These are phyloP conservation scores for Caenorhabditis latens DNA, from an alignment of 1,140 invertebrate genomes.

Conservation along the genomic window DNA sequence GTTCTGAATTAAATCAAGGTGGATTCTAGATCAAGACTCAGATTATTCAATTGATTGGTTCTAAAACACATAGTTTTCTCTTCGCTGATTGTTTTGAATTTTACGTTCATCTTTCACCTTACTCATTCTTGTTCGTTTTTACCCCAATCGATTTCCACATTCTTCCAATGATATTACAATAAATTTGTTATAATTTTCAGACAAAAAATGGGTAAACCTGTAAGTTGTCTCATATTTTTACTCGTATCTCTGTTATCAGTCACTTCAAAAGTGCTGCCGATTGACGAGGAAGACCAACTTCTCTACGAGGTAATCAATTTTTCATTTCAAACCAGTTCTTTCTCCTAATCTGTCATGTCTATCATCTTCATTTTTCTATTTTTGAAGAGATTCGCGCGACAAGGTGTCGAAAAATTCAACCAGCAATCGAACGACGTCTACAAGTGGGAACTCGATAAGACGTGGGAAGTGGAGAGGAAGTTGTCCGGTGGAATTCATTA, in stretches of 20 bases:
- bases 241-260: neutral
- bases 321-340: constrained; percentile 21
- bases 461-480: constrained; percentile 65
- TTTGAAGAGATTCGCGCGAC: constrained; percentile 55
- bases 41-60: too few relatives aligned
- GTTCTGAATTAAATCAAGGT: too few relatives aligned
- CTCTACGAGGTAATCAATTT: constrained; percentile 43
- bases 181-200: neutral
- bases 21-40: too few relatives aligned
- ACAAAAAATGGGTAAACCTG: constrained; percentile 32
- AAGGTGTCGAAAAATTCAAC: constrained; percentile 64
- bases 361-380: neutral
- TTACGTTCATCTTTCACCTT: too few relatives aligned
- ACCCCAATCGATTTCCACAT: neutral
- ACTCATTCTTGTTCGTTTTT: neutral
- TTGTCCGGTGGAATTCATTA: constrained; percentile 78
- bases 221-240: neutral
- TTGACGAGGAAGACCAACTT: constrained; percentile 46
- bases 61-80: too few relatives aligned
- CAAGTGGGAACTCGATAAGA: constrained; percentile 53
- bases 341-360: neutral
- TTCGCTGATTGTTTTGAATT: too few relatives aligned
- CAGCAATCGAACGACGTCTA: constrained; percentile 64
- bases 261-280: constrained; percentile 39
- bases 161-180: neutral